These are phyloP conservation scores for Acanthochromis polyacanthus DNA, from an alignment of 2,113 vertebrate species.

Conservation along the genomic window DNA sequence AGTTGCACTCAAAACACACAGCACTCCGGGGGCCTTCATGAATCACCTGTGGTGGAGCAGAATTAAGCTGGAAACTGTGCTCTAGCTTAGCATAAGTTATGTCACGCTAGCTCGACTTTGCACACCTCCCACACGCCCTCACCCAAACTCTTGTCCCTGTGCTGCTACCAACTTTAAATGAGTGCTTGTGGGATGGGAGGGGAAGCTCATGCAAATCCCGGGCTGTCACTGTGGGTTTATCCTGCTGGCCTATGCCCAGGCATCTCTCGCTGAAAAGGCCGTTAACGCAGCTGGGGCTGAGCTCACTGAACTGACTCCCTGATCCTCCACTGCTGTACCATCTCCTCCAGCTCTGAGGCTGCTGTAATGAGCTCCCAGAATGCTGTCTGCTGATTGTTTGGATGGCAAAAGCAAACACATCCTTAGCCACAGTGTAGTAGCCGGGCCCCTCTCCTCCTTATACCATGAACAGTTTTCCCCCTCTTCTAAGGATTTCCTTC, in stretches of 20 bases:
- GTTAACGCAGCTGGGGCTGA: slow-evolving; percentile 66
- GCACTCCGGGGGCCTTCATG: slow-evolving; percentile 22
- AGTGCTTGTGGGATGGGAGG: slow-evolving; percentile 56
- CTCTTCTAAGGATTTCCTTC: slow-evolving; percentile 18
- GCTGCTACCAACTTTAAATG: slow-evolving; percentile 59
- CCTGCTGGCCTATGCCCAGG: slow-evolving; percentile 53
- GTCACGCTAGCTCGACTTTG: slow-evolving; percentile 40
- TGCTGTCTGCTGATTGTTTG: slow-evolving; percentile 72
- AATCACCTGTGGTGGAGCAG: slow-evolving; percentile 30
- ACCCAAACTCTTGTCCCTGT: slow-evolving; percentile 40
- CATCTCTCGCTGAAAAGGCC: slow-evolving; percentile 51
- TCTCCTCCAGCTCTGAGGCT: slow-evolving; percentile 71
- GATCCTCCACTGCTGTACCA: slow-evolving; percentile 58
- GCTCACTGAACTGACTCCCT: slow-evolving; percentile 77
- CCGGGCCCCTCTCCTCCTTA: slow-evolving; percentile 27
- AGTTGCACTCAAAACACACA: slow-evolving; percentile 24
- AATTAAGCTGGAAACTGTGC: slow-evolving; percentile 20
- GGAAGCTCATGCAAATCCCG: slow-evolving; percentile 68
- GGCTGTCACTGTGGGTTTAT: slow-evolving; percentile 72
- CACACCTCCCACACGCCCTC: slow-evolving; percentile 43
- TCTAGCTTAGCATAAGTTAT: slow-evolving; percentile 34
- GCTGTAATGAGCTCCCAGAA: slow-evolving; percentile 85
- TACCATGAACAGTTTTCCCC: slow-evolving; percentile 38
- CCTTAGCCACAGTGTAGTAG: slow-evolving; percentile 50
- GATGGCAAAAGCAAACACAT: slow-evolving; percentile 57